Evolutionary conservation across 92 coral and sea anemone genomes (phyloP), one percentile per base, ranked within the genome.

Genomic region (Epizoanthus ramosus): DNA sequence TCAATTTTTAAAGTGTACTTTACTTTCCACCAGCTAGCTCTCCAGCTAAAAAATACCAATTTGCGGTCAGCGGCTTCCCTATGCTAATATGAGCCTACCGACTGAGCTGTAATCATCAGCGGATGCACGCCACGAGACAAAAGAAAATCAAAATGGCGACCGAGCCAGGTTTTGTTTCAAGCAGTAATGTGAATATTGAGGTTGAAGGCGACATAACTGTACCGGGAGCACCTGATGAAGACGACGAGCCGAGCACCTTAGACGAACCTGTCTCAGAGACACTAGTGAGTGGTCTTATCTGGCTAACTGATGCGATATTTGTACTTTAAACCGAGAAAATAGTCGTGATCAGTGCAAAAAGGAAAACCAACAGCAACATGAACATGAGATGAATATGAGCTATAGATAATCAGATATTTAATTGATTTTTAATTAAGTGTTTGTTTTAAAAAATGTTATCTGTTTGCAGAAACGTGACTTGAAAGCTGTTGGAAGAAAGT

Each of bases 181-280:
- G 89, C 24, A 75, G 81, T 33, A 84, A 85, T 64, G 95, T 94
- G 74, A 93, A 90, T 88, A 91, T 96, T 68, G 99, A 96, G 69
- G 93, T 96, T 33, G 99, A 96, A 87, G 99, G 99, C 71, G 99
- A 96, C 85, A 96, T 96, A 58, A 96, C 99, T 10, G 98, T 96
- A 24, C 99, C 99, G 12, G 99, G 99, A 12, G 99, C 99, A 39
- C 99, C 99, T 19, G 99, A 96, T 14, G 94, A 89, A 68, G 97
- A 94, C 21, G 99, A 96, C 66, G 98, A 88, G 82, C 96, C 97
- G 72, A 96, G 97, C 89, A 96, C 99, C 12, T 81, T 96, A 72
- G 97, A 96, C 77, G 99, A 96, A 63, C 98, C 99, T 33, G 98
- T 96, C 10, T 68, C 91, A 7, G 98, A 89, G 73, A 96, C 99